A percentile compares a stretch with the other conserved stretches of the same genome.
Evolutionary conservation across 2,113 vertebrate genomes (phyloP).

Genomic region (Panurus biarmicus): DNA sequence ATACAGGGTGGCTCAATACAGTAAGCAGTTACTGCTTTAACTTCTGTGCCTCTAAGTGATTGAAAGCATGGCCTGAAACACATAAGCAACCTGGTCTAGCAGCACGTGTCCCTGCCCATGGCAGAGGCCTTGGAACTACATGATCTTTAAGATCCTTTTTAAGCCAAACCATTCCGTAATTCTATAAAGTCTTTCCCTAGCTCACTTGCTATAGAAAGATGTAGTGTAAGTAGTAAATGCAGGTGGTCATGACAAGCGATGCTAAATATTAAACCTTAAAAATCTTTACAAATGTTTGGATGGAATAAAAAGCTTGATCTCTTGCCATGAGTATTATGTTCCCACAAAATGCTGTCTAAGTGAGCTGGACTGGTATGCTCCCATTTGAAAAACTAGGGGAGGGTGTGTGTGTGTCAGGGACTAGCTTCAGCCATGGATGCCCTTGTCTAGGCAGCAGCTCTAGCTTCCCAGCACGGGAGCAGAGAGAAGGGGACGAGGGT

Average conservation of each 20-base stretch:
- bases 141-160: not conserved
- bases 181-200: not conserved
- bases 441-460: not conserved
- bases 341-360: not conserved
- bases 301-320: not conserved
- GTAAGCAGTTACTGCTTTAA: not conserved
- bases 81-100: not conserved
- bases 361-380: not conserved
- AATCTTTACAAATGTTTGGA: not conserved
- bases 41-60: not conserved
- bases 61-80: not conserved
- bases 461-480: not conserved
- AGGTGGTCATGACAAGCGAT: accelerated
- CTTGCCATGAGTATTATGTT: not conserved
- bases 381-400: not conserved
- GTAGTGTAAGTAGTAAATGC: not conserved
- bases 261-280: not conserved
- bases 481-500: accelerated
- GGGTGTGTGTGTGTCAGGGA: not conserved
- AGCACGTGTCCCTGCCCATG: not conserved
- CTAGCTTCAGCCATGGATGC: not conserved
- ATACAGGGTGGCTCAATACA: not conserved
- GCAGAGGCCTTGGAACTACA: not conserved
- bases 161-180: not conserved
- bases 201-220: not conserved